Percentiles rank a stretch among this genome's conserved stretches.
Evolutionary conservation across 2,888 invertebrate species (phyloP).

Genomic region (Platypus cylindrus): DNA sequence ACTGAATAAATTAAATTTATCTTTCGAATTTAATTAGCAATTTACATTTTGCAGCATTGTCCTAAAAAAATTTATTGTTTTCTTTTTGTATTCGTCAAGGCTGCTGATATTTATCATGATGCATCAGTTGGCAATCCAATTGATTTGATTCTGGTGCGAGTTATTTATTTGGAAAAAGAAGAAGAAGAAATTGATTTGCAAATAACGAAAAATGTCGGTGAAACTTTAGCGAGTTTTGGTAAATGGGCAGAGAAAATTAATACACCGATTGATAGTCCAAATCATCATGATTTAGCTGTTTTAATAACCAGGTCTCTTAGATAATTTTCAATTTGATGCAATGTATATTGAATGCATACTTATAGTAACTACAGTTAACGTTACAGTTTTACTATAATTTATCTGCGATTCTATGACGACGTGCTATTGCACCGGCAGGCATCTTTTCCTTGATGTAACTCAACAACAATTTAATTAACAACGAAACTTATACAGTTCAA

Average conservation of each 20-base stretch:
- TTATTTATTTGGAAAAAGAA: conserved; percentile 43
- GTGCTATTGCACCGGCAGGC: too few relatives aligned
- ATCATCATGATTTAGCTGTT: conserved; percentile 49
- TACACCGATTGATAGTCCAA: conserved; percentile 43
- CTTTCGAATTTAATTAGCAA: too few relatives aligned
- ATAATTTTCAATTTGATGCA: too few relatives aligned
- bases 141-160: conserved; percentile 43
- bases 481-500: too few relatives aligned
- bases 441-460: too few relatives aligned
- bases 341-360: too few relatives aligned
- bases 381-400: too few relatives aligned
- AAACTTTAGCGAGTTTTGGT: conserved; percentile 49
- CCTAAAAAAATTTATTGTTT: background rate
- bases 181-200: conserved; percentile 40
- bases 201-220: conserved; percentile 40
- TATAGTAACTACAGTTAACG: too few relatives aligned
- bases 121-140: conserved; percentile 42
- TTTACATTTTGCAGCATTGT: too few relatives aligned
- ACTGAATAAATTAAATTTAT: too few relatives aligned
- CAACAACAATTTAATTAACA: too few relatives aligned
- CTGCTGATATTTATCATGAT: conserved; percentile 36
- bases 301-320: conserved; percentile 45
- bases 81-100: conserved; percentile 21
- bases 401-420: too few relatives aligned
- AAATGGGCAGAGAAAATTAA: conserved; percentile 48